Base-by-base conservation (phyloP, 2,888 invertebrate species). In the Stenodera caucasica region DNA sequence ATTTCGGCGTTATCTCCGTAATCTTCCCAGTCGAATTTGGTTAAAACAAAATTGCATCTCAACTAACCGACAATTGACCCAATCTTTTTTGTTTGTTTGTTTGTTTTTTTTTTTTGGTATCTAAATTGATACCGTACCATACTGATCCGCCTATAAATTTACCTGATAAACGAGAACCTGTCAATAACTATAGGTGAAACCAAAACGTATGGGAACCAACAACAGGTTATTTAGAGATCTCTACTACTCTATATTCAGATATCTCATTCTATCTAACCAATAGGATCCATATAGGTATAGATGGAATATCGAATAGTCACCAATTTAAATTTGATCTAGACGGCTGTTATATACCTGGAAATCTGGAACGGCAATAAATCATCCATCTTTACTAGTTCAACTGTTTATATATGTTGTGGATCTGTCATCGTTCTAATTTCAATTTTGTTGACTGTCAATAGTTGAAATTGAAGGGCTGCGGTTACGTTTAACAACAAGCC, bases 171-270 rank as follows among this genome's bases (percentile, higher is more conserved):
- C 64, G 58, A 58, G 64, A 58, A 60, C 64, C 64, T 62, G 64
- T 67, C 64, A 57, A 65, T 67, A 62, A 58, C n/a, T n/a, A 29
- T 29, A 23, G 49, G 60, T 53, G n/a, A n/a, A 64, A 63, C 58
- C 58, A 40, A 66, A 64, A 65, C 61, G 63, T 58, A 66, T 64
- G 66, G 63, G 66, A 67, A 68, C 66, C 66, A 66, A 68, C 70
- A 69, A 61, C 62, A 62, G 69, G 68, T 69, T 68, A 70, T 65
- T 37, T 37, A n/a, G n/a, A 37, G 37, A 37, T 37, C 15, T 37
- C 37, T 8, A 37, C 37, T n/a, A n/a, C n/a, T n/a, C 37, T 15
- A n/a, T 4, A 8, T n/a, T 15, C 14, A 3, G 6, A 7, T 8
- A 1, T 45, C 18, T 45, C 45, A 21, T 12, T 45, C 21, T 9